Evolutionary conservation across 2,113 vertebrate species (phyloP).

Genomic region (Carlito syrichta): DNA sequence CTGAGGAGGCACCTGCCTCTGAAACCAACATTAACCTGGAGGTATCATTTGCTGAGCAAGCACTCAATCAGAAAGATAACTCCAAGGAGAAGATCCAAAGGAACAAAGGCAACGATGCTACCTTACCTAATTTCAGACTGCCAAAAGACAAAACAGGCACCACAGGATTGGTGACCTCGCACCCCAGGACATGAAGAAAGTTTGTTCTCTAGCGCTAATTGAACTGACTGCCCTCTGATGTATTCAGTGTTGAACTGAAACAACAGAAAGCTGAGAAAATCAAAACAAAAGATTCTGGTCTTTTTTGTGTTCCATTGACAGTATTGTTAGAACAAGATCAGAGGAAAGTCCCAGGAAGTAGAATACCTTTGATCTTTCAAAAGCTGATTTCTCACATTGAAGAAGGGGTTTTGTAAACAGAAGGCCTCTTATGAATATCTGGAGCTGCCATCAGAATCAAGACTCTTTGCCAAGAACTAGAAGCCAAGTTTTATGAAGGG

Average conservation of each 20-base stretch:
- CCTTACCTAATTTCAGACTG: conserved; percentile 90
- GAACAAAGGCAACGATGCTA: conserved; percentile 82
- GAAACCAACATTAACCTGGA: conserved; percentile 93
- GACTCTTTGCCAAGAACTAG: conserved; percentile 94
- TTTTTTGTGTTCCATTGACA: conserved; percentile 92
- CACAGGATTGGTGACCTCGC: conserved; percentile 94
- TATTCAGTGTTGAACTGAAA: conserved; percentile 91
- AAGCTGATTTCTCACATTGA: conserved; percentile 95
- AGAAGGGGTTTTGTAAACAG: conserved; percentile 91
- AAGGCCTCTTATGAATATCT: conserved; percentile 95
- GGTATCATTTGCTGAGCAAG: conserved; percentile 96
- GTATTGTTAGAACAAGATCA: conserved; percentile 95
- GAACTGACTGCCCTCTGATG: conserved; percentile 95
- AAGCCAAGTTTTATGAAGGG: conserved; percentile 94
- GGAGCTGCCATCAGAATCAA: conserved; percentile 92
- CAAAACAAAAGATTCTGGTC: conserved; percentile 92
- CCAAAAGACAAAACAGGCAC: conserved; percentile 94
- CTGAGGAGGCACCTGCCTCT: conserved; percentile 58
- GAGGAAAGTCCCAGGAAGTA: conserved; percentile 86
- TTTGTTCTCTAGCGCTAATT: conserved; percentile 90
- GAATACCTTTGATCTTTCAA: conserved; percentile 93
- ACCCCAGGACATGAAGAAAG: conserved; percentile 95
- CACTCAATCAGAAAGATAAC: conserved; percentile 86
- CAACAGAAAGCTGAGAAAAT: conserved; percentile 92
- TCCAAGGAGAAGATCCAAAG: conserved; percentile 74